Evolutionary conservation across 2,797 vertebrate genomes (phyloP), one percentile per base, ranked within the genome.

Genomic region (Neomorphus geoffroyi): DNA sequence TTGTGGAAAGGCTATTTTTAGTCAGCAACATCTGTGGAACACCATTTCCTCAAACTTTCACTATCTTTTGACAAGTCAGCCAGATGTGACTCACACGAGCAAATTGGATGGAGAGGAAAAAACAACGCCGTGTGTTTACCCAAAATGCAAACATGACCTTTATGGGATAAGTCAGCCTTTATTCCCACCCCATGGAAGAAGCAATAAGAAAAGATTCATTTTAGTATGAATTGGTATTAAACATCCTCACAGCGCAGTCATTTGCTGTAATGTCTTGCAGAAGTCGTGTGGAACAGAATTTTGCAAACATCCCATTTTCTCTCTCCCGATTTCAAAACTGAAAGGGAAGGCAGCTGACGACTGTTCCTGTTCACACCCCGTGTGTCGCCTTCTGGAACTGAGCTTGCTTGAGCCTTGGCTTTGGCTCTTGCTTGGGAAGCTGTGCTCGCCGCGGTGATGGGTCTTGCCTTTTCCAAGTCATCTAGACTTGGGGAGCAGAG

Each of bases 11-110:
- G 85, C 48, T 96, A 89, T 96, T 97, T 94, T 96, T 92, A 97
- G 92, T 79, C 88, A 45, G 95, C 21, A 97, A 97, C 94, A 97
- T 90, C 96, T 97, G 87, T 95, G 94, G 79, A 97, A 69, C 93
- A 94, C 86, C 81, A 50, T 88, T 96, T 95, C 96, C 96, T 97
- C 92, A 83, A 93, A 96, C 88, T 96, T 94, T 87, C 75, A 12
- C 95, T 84, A 5, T 96, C 94, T 95, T 96, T 81, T 92, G 95
- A 96, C 72, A 89, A 91, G 89, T 60, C 75, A 87, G 92, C 94
- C 96, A 97, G 95, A 97, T 96, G 92, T 90, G 95, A 73, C 92
- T 97, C 92, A 51, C 93, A 93, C 86, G 95, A 83, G 75, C 93
- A 94, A 87, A 93, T 91, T 95, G 77, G 86, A n/a, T 72, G 92